Evolutionary conservation across 2,888 invertebrate genomes (phyloP).

Genomic region (Drosophila mulleri): DNA sequence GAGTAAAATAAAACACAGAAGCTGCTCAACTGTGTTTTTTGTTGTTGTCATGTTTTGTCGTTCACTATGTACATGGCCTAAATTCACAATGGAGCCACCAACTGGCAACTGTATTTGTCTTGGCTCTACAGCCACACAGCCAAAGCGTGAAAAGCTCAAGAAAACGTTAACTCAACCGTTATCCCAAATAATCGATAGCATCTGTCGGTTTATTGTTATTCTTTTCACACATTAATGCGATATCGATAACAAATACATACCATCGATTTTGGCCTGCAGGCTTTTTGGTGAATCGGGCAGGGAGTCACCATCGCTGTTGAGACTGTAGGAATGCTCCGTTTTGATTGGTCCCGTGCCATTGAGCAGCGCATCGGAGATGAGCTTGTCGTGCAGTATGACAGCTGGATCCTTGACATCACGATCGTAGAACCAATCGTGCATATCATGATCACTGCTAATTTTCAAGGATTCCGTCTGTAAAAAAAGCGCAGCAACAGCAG

Average conservation of each 20-base stretch:
- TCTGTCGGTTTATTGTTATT: neutral
- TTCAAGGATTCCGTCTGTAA: slow-evolving; percentile 89
- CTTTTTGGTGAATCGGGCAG: slow-evolving; percentile 89
- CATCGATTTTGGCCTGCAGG: slow-evolving; percentile 90
- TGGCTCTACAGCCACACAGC: slow-evolving; percentile 28
- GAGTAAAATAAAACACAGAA: slow-evolving; percentile 48
- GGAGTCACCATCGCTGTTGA: slow-evolving; percentile 90
- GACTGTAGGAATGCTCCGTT: slow-evolving; percentile 96
- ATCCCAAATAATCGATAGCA: slow-evolving; percentile 42
- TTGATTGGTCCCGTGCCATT: slow-evolving; percentile 92
- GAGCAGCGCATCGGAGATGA: slow-evolving; percentile 89
- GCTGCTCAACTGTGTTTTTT: slow-evolving; percentile 59
- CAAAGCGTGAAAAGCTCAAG: slow-evolving; percentile 20
- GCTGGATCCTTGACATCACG: slow-evolving; percentile 88
- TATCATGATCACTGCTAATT: slow-evolving; percentile 88
- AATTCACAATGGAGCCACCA: slow-evolving; percentile 66
- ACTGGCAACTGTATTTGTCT: slow-evolving; percentile 74
- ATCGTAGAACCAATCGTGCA: slow-evolving; percentile 89
- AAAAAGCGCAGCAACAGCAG: slow-evolving; percentile 18
- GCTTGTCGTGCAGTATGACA: slow-evolving; percentile 94
- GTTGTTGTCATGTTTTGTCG: slow-evolving; percentile 41
- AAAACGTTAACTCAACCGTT: slow-evolving; percentile 39
- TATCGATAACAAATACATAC: slow-evolving; percentile 85
- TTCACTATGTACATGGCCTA: slow-evolving; percentile 69
- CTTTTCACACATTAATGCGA: neutral